Percentiles rank a stretch among this genome's conserved stretches.
Conservation (phyloP, 2,113 vertebrate species). For the Ahaetulla prasina region DNA sequence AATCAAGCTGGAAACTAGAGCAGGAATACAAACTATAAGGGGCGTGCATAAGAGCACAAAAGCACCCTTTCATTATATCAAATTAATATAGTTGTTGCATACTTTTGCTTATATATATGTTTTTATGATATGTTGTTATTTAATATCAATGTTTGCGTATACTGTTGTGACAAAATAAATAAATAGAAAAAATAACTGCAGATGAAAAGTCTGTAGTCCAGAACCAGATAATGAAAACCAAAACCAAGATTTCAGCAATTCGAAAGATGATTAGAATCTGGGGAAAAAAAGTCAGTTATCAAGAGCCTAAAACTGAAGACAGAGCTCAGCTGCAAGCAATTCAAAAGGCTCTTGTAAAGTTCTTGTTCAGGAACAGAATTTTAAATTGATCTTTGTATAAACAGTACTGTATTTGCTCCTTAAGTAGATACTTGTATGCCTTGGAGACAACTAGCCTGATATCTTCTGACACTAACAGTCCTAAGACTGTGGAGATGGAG, state of each 20-base stretch:
- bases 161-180: no score
- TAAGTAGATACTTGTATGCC: neutral
- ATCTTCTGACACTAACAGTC: neutral
- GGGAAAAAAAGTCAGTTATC: neutral
- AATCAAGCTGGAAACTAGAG: neutral
- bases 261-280: neutral
- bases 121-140: no score
- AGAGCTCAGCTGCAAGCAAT: neutral
- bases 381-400: neutral
- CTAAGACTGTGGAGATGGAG: neutral
- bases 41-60: no score
- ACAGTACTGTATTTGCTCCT: neutral
- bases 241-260: neutral
- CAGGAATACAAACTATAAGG: neutral
- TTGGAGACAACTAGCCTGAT: neutral
- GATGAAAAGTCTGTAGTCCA: neutral
- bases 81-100: no score
- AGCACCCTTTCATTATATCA: no score
- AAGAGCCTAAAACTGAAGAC: neutral
- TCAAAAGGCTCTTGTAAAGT: neutral
- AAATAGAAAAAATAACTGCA: neutral
- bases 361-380: neutral
- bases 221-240: neutral
- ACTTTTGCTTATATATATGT: no score
- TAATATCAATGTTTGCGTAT: no score